Conservation (phyloP, 92 coral and sea anemone species). For the Porites evermanni region DNA sequence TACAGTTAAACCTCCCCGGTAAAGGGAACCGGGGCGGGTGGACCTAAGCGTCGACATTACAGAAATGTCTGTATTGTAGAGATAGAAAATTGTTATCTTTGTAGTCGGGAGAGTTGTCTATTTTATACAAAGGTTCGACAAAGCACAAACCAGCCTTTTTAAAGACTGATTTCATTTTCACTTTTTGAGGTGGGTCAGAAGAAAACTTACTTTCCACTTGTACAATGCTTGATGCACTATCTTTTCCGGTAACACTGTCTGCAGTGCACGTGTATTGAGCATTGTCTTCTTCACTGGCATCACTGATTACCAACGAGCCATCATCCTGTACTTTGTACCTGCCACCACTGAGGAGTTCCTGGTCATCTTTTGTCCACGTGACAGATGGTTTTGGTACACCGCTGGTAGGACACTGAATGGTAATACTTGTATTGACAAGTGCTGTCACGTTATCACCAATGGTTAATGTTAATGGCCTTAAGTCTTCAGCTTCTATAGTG, state of each 20-base stretch:
- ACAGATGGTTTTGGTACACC: constrained; percentile 67
- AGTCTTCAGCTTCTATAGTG: constrained; percentile 27
- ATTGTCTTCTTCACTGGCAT: constrained; percentile 62
- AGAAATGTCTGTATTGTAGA: no score
- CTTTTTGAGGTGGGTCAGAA: no score
- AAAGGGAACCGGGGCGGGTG: no score
- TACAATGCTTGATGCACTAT: constrained; percentile 55
- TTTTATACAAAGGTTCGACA: no score
- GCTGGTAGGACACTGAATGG: constrained; percentile 61
- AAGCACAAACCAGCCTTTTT: no score
- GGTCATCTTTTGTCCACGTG: constrained; percentile 70
- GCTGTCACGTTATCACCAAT: constrained; percentile 71
- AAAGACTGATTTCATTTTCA: no score
- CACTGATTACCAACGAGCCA: constrained; percentile 59
- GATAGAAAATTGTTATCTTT: no score
- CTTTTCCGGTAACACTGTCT: constrained; percentile 63
- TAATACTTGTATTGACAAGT: constrained; percentile 51
- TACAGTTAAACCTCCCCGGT: no score
- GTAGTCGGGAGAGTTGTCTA: no score
- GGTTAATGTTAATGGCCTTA: constrained; percentile 37
- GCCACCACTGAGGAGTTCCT: constrained; percentile 27
- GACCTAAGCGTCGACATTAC: no score
- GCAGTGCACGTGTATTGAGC: constrained; percentile 73
- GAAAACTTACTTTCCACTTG: constrained; percentile 52
- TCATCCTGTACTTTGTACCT: constrained; percentile 40